phyloP scores from a whole-genome alignment of 2,113 vertebrate species.

The Chrysemys picta region DNA sequence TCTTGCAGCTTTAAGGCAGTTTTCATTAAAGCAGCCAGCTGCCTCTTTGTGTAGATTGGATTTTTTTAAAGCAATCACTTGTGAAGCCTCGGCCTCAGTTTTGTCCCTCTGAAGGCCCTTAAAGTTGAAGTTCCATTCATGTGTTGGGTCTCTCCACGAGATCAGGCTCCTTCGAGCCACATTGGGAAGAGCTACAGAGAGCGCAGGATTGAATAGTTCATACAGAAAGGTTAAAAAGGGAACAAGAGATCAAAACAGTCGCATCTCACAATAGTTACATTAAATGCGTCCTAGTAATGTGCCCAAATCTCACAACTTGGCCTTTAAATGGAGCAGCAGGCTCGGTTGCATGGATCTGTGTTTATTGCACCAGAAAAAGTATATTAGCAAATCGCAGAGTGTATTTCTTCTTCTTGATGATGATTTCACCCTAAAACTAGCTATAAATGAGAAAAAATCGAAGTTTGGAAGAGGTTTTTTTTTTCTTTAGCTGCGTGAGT shows the following conservation, averaged over 20 bases:
- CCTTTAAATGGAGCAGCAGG: constrained; percentile 65
- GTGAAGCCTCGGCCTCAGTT: constrained; percentile 79
- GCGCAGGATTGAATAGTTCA: constrained; percentile 64
- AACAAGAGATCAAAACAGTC: constrained; percentile 72
- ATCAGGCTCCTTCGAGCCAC: constrained; percentile 65
- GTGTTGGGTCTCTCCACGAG: constrained; percentile 56
- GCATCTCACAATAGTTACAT: constrained; percentile 72
- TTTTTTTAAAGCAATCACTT: constrained; percentile 78
- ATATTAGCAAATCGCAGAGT: constrained; percentile 38
- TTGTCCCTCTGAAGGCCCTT: constrained; percentile 81
- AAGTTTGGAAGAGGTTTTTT: background rate
- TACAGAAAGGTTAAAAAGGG: constrained; percentile 74
- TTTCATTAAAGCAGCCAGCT: constrained; percentile 84
- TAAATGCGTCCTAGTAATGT: constrained; percentile 71
- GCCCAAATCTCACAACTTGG: constrained; percentile 42
- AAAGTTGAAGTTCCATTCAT: constrained; percentile 82
- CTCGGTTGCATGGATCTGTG: constrained; percentile 10
- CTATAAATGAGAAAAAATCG: constrained; percentile 46
- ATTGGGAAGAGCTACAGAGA: constrained; percentile 64
- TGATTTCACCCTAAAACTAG: constrained; percentile 55
- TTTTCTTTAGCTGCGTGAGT: background rate
- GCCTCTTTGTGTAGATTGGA: constrained; percentile 82
- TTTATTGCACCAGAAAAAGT: constrained; percentile 66
- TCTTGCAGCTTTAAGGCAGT: constrained; percentile 79
- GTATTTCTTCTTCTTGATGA: constrained; percentile 56